Evolutionary conservation across 2,113 vertebrate genomes (phyloP).

Genomic region (Pseudorasbora parva): DNA sequence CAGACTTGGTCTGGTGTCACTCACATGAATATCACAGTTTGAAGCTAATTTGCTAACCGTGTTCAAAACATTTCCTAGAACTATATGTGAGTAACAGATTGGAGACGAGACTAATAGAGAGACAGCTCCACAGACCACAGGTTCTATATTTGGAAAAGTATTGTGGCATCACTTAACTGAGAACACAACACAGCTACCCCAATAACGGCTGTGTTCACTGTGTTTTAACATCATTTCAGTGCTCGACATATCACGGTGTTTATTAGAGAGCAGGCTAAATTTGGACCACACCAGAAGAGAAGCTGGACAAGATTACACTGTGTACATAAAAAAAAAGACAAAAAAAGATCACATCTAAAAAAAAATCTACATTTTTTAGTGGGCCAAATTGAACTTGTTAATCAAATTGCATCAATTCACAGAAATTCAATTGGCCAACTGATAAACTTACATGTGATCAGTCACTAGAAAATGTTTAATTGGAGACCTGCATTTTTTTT

Average conservation of each 20-base stretch:
- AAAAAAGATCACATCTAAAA: too few relatives aligned
- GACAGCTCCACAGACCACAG: neutral
- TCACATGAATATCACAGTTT: neutral
- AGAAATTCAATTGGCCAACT: too few relatives aligned
- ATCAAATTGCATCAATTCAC: too few relatives aligned
- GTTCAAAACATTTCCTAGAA: neutral
- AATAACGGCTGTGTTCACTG: neutral
- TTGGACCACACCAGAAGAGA: neutral
- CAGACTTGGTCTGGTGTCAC: neutral
- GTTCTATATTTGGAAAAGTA: slow-evolving; percentile 20
- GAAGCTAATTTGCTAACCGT: neutral
- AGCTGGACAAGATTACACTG: neutral
- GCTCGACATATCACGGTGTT: slow-evolving; percentile 24
- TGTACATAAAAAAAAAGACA: too few relatives aligned
- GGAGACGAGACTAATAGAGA: neutral
- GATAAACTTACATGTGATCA: too few relatives aligned
- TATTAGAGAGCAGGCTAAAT: slow-evolving; percentile 29
- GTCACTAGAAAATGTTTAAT: too few relatives aligned
- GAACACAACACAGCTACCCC: slow-evolving; percentile 30
- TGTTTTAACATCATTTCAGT: slow-evolving; percentile 42
- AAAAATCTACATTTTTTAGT: too few relatives aligned
- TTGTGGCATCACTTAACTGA: slow-evolving; percentile 5
- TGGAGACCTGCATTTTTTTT: too few relatives aligned
- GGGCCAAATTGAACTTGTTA: too few relatives aligned
- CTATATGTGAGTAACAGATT: neutral